Percentiles rank a stretch among this genome's conserved stretches.
Evolutionary conservation across 2,797 vertebrate species (phyloP).

Genomic region (Sarcoramphus papa): DNA sequence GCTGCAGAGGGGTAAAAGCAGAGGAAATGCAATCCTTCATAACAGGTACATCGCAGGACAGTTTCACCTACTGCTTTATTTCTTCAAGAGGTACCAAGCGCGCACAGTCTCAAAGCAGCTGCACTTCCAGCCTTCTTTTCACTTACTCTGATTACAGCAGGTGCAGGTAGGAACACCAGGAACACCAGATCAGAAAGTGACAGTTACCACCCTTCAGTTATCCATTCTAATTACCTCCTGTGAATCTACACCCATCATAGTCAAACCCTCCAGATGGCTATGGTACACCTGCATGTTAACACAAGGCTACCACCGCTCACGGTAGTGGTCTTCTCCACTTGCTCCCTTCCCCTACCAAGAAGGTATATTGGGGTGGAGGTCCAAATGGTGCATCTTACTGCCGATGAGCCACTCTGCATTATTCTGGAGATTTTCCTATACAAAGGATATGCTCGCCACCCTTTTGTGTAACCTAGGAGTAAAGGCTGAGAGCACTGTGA

Average conservation of each 20-base stretch:
- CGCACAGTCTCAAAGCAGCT: background rate
- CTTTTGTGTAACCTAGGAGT: background rate
- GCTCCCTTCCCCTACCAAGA: background rate
- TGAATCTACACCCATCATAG: background rate
- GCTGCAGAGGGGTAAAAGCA: slow-evolving; percentile 73
- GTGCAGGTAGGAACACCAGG: background rate
- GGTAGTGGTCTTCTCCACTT: fast-evolving
- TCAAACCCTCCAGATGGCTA: background rate
- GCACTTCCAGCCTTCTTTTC: background rate
- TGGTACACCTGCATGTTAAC: fast-evolving
- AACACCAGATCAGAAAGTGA: background rate
- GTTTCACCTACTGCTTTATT: background rate
- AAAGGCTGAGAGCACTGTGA: background rate
- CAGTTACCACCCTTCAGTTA: background rate
- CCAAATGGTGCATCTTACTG: background rate
- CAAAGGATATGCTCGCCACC: background rate
- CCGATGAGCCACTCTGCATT: background rate
- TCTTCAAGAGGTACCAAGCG: background rate
- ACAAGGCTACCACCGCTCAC: background rate
- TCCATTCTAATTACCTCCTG: background rate
- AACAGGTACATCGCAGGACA: fast-evolving
- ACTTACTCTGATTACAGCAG: background rate
- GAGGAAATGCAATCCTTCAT: background rate
- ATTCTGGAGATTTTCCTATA: background rate
- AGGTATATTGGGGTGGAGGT: background rate